Conservation (phyloP, 53 echinoderm and acorn worm genomes). For the Crossaster papposus region DNA sequence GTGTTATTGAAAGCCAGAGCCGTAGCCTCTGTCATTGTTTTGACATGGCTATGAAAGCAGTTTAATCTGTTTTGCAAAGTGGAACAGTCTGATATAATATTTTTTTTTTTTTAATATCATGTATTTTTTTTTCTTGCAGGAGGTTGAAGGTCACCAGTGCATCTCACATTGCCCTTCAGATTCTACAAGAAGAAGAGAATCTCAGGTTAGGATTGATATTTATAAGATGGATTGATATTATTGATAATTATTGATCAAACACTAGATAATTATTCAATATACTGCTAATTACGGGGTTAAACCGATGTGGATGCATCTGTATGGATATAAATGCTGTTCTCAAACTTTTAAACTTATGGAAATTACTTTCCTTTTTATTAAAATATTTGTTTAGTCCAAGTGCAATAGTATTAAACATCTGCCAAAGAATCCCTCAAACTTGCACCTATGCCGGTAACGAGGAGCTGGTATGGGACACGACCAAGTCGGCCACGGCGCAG, state of each 20-base stretch:
- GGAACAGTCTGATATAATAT: background rate
- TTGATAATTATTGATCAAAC: too few species aligned
- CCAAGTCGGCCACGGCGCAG: slow-evolving; percentile 62
- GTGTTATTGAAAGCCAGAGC: too few species aligned
- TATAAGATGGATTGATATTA: too few species aligned
- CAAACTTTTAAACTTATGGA: background rate
- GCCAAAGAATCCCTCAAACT: slow-evolving; percentile 72
- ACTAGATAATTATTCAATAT: too few species aligned
- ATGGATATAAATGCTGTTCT: too few species aligned
- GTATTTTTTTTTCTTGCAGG: slow-evolving; percentile 55
- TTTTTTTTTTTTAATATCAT: background rate
- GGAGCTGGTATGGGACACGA: slow-evolving; percentile 88
- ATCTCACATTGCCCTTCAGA: slow-evolving; percentile 80
- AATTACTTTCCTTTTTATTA: background rate
- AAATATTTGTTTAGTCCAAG: slow-evolving; percentile 53
- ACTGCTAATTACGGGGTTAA: background rate
- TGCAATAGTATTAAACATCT: slow-evolving; percentile 70
- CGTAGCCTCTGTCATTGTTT: too few species aligned
- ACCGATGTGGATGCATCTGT: too few species aligned
- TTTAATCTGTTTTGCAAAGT: background rate
- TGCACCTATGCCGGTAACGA: slow-evolving; percentile 71
- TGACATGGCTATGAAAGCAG: too few species aligned
- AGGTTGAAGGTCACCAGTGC: slow-evolving; percentile 69
- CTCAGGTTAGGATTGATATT: slow-evolving; percentile 63
- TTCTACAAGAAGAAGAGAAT: slow-evolving; percentile 81